These are phyloP conservation scores for Pontoporia blainvillei DNA, from an alignment of 2,113 vertebrate species.

Conservation along the genomic window DNA sequence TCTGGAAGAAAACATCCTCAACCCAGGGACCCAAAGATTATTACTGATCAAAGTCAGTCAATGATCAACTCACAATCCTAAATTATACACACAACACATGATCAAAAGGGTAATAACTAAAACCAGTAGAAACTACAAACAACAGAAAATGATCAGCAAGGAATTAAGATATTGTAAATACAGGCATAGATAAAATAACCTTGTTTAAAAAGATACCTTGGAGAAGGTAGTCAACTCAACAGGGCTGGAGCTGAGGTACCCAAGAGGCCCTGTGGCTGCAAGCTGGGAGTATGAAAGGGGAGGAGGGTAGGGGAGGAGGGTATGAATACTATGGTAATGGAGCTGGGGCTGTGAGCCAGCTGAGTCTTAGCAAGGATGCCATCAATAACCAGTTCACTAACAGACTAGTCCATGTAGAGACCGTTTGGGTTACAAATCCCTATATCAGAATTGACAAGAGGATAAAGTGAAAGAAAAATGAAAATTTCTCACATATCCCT, in stretches of 20 bases:
- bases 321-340: accelerated
- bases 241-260: accelerated
- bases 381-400: no score
- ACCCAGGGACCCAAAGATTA: neutral
- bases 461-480: neutral
- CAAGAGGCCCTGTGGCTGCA: neutral
- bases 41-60: neutral
- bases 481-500: neutral
- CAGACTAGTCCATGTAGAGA: neutral
- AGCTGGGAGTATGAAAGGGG: accelerated
- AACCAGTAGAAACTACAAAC: neutral
- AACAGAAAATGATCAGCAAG: neutral
- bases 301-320: accelerated
- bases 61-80: neutral
- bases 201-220: neutral
- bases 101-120: neutral
- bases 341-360: neutral
- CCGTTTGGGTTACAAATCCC: neutral
- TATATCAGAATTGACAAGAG: neutral
- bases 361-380: neutral
- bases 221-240: neutral
- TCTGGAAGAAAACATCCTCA: neutral
- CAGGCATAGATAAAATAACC: neutral
- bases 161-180: neutral
- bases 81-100: neutral